Evolutionary conservation across 2,113 vertebrate species (phyloP).

Genomic region (Cynopterus brachyotis): DNA sequence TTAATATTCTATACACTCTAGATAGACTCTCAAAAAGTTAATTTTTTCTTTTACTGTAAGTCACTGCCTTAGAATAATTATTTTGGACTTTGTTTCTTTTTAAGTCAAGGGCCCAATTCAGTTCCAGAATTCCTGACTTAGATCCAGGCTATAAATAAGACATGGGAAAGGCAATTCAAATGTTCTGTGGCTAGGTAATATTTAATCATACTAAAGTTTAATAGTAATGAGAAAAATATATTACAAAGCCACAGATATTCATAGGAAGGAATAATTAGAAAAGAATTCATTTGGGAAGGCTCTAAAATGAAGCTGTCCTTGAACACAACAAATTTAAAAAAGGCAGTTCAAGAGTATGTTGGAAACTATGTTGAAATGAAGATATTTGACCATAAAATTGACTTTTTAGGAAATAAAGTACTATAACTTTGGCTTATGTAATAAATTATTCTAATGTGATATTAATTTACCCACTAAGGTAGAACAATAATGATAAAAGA

Average conservation of each 20-base stretch:
- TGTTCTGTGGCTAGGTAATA: constrained; percentile 21
- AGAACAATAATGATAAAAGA: neutral
- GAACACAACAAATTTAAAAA: neutral
- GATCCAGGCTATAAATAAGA: constrained; percentile 42
- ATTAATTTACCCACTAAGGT: neutral
- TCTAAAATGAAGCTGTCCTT: constrained; percentile 42
- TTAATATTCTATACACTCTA: neutral
- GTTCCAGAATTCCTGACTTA: constrained; percentile 46
- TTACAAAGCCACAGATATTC: constrained; percentile 40
- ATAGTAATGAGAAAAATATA: constrained; percentile 42
- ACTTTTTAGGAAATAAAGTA: constrained; percentile 22
- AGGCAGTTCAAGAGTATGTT: neutral
- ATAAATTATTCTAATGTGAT: neutral
- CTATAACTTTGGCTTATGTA: constrained; percentile 2
- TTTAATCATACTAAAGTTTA: constrained; percentile 49
- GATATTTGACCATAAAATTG: neutral
- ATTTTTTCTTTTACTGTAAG: neutral
- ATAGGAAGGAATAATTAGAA: constrained; percentile 44
- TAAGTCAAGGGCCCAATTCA: neutral
- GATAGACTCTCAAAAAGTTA: neutral
- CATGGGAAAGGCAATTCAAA: neutral
- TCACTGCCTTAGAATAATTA: neutral
- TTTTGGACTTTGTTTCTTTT: constrained; percentile 27
- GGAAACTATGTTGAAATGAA: constrained; percentile 9
- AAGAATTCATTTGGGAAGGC: constrained; percentile 24